Conservation (phyloP, 1,140 invertebrate genomes). For the silkworm (Bombyx mori) region DNA sequence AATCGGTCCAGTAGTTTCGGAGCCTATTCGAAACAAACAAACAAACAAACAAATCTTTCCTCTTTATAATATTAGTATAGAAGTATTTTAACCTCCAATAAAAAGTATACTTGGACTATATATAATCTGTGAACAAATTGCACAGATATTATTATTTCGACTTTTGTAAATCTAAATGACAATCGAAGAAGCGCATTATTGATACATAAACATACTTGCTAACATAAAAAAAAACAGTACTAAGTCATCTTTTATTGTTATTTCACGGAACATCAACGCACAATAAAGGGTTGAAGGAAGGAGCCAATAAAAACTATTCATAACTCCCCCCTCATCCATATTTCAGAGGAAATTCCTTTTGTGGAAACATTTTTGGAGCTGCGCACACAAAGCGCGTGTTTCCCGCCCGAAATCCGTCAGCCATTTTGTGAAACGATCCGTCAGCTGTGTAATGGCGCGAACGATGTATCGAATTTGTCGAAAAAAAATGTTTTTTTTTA, state of each 20-base stretch:
- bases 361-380: constrained; percentile 43
- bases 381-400: constrained; percentile 39
- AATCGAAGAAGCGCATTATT: no score
- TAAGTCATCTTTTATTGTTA: constrained; percentile 5
- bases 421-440: constrained; percentile 58
- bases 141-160: no score
- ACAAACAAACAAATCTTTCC: no score
- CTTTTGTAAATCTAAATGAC: no score
- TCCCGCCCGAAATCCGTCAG: constrained; percentile 46
- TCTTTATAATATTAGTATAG: no score
- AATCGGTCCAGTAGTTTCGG: no score
- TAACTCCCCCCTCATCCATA: constrained; percentile 32
- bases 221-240: neutral
- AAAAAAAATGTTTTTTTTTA: no score
- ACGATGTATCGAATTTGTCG: constrained; percentile 42
- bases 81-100: no score
- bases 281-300: constrained; percentile 42
- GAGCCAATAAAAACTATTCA: constrained; percentile 42
- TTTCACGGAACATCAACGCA: constrained; percentile 28
- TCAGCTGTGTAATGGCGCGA: constrained; percentile 57
- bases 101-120: no score
- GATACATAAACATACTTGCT: neutral
- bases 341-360: constrained; percentile 49
- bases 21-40: no score
- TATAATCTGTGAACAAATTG: no score